phyloP scores from a whole-genome alignment of 2,888 invertebrate genomes.

The Laothoe populi region DNA sequence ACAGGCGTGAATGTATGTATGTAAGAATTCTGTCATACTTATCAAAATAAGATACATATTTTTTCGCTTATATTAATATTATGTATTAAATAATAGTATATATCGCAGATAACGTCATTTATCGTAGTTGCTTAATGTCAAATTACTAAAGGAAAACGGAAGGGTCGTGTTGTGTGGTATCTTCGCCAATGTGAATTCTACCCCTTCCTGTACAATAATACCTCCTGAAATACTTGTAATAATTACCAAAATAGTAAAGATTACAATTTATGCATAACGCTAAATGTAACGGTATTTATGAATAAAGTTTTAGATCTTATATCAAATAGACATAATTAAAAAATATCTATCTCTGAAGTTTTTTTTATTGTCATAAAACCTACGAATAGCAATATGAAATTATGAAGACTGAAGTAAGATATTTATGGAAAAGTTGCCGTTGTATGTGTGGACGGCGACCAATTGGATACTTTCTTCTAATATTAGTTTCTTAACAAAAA shows the following conservation, averaged over 20 bases:
- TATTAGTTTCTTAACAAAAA: background rate
- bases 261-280: background rate
- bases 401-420: conserved; percentile 3
- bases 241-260: background rate
- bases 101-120: too few relatives aligned
- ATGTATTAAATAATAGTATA: too few relatives aligned
- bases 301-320: background rate
- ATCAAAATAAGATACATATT: too few relatives aligned
- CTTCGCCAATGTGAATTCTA: background rate
- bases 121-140: too few relatives aligned
- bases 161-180: too few relatives aligned
- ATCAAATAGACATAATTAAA: too few relatives aligned
- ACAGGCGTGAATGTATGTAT: too few relatives aligned
- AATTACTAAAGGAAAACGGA: too few relatives aligned
- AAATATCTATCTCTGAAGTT: too few relatives aligned
- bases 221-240: background rate
- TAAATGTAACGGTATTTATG: background rate
- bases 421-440: conserved; percentile 17
- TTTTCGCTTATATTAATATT: too few relatives aligned
- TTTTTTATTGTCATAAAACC: background rate
- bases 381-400: conserved; percentile 2
- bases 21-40: too few relatives aligned
- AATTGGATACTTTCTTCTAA: background rate
- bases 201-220: background rate
- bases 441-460: conserved; percentile 21